phyloP scores from a whole-genome alignment of 53 echinoderm and acorn worm genomes.

The Luidia sarsii region DNA sequence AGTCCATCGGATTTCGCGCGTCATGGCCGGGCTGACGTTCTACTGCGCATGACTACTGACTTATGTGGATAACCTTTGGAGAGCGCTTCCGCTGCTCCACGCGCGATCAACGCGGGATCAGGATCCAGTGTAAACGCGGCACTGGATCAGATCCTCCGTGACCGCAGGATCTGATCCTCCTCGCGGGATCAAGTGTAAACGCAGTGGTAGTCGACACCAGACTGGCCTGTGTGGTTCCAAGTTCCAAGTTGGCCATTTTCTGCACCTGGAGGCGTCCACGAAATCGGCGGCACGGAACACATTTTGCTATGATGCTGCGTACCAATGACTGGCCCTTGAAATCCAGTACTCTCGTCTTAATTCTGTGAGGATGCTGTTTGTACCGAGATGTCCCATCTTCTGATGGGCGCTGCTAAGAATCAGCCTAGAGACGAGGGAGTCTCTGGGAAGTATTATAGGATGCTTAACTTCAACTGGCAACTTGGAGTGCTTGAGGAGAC shows the following conservation, averaged over 20 bases:
- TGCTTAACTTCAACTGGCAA: slow-evolving; percentile 60
- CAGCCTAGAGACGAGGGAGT: slow-evolving; percentile 54
- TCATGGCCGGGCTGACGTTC: too few relatives aligned
- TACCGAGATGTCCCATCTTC: slow-evolving; percentile 33
- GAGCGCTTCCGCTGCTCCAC: neutral
- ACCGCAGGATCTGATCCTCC: too few relatives aligned
- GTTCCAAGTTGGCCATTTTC: slow-evolving; percentile 75
- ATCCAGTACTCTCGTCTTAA: slow-evolving; percentile 69
- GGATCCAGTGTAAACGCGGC: too few relatives aligned
- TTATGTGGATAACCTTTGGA: too few relatives aligned
- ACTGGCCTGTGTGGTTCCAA: slow-evolving; percentile 57
- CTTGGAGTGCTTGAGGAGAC: slow-evolving; percentile 34
- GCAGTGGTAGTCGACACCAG: slow-evolving; percentile 59
- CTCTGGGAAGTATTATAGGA: slow-evolving; percentile 49
- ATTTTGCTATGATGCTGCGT: slow-evolving; percentile 40
- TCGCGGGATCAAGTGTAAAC: too few relatives aligned
- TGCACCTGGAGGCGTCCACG: slow-evolving; percentile 48
- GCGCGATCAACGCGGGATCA: too few relatives aligned
- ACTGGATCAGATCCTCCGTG: too few relatives aligned
- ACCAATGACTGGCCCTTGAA: slow-evolving; percentile 39
- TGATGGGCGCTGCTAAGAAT: slow-evolving; percentile 59
- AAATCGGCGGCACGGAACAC: slow-evolving; percentile 54
- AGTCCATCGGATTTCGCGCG: too few relatives aligned
- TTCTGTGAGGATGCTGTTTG: slow-evolving; percentile 33
- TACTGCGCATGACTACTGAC: too few relatives aligned